phyloP scores from a whole-genome alignment of 2,797 vertebrate species.

The Poeciliopsis paucimaculata region DNA sequence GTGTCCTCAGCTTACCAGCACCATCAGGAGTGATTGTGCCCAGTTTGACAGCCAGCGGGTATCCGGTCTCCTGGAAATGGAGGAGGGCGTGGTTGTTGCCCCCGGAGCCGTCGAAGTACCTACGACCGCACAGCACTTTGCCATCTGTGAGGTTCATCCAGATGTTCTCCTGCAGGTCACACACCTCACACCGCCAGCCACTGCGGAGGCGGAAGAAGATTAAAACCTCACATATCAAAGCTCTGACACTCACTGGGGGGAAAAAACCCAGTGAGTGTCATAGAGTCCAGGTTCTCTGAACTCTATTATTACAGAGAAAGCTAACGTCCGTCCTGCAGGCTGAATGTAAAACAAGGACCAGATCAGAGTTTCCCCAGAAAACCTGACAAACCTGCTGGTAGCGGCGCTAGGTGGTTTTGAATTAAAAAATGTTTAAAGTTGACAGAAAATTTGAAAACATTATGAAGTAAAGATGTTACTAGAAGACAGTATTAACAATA shows the following conservation, averaged over 20 bases:
- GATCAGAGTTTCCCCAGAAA: not conserved
- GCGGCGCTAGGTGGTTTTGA: too few species aligned
- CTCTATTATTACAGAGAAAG: not conserved
- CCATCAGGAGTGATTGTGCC: conserved; percentile 98
- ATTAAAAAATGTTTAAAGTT: too few species aligned
- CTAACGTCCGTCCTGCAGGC: not conserved
- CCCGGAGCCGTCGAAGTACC: conserved; percentile 96
- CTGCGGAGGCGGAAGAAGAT: conserved; percentile 65
- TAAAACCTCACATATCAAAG: not conserved
- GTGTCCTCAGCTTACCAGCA: conserved; percentile 81
- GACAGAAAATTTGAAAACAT: too few species aligned
- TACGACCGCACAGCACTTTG: conserved; percentile 92
- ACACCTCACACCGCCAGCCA: conserved; percentile 96
- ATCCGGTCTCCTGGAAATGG: conserved; percentile 91
- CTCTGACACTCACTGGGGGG: not conserved
- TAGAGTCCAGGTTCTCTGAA: not conserved
- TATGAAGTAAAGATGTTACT: too few species aligned
- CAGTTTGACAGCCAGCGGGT: conserved; percentile 95
- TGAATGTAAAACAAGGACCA: not conserved
- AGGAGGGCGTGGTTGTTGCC: conserved; percentile 97
- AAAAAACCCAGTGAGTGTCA: not conserved
- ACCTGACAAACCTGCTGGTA: too few species aligned
- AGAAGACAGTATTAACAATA: too few species aligned
- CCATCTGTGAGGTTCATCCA: conserved; percentile 99
- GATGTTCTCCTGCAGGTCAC: conserved; percentile 95